Evolutionary conservation across 64 coral and sea anemone genomes (phyloP).

Genomic region (Acropora yongei): DNA sequence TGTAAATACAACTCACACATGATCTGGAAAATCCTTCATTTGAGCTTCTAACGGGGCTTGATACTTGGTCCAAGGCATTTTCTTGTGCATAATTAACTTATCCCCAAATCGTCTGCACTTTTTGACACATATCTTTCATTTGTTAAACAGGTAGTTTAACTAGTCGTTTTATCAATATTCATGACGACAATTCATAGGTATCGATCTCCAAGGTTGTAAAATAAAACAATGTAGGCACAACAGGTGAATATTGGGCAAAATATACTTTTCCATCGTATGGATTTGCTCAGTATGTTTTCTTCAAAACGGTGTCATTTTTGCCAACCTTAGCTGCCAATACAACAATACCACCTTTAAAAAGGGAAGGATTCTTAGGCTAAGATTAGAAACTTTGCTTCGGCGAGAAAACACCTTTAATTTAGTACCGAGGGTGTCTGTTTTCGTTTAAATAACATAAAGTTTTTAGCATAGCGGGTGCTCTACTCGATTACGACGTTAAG

Average conservation of each 20-base stretch:
- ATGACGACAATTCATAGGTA: slow-evolving; percentile 5
- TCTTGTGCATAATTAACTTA: slow-evolving; percentile 44
- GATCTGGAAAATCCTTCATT: not conserved
- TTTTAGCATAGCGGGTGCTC: too few species aligned
- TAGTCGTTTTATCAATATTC: slow-evolving; percentile 45
- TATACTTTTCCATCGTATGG: not conserved
- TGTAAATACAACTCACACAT: not conserved
- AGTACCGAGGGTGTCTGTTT: too few species aligned
- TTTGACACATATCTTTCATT: slow-evolving; percentile 33
- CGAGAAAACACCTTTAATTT: not conserved
- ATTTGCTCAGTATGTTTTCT: not conserved
- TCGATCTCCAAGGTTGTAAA: slow-evolving; percentile 2
- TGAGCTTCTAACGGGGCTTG: not conserved
- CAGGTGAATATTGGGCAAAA: not conserved
- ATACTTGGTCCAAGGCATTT: not conserved
- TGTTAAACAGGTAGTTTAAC: slow-evolving; percentile 47
- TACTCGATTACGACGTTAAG: too few species aligned
- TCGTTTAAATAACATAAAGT: too few species aligned
- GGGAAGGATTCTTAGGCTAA: not conserved
- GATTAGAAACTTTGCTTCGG: not conserved
- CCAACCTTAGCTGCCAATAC: not conserved
- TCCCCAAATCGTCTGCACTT: not conserved
- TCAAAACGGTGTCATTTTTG: not conserved
- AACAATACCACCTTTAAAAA: not conserved
- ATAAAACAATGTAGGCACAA: slow-evolving; percentile 9